Evolutionary conservation across 2,113 vertebrate species (phyloP).

Genomic region (Phycodurus eques): DNA sequence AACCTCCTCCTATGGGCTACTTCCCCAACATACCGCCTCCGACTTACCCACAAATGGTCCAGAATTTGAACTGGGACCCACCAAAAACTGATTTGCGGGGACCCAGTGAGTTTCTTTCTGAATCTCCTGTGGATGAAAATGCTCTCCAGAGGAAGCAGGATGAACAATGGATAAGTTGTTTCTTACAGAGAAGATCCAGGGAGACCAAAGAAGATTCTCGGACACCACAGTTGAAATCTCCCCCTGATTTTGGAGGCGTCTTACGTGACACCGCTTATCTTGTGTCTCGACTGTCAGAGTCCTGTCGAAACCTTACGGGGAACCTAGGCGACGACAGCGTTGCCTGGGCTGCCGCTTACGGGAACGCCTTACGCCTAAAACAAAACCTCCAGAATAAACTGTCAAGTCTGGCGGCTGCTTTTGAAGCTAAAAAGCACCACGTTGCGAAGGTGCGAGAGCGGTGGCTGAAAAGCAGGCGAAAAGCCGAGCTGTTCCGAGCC

Average conservation of each 20-base stretch:
- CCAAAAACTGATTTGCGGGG: neutral
- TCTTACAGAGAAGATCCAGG: neutral
- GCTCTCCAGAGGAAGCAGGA: conserved; percentile 6
- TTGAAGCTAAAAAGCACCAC: neutral
- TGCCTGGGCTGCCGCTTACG: neutral
- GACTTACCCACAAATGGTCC: neutral
- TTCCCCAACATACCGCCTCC: neutral
- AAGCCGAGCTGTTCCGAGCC: neutral
- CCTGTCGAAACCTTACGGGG: neutral
- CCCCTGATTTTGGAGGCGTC: neutral
- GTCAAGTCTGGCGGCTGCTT: neutral
- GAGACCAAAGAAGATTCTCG: neutral
- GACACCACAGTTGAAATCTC: neutral
- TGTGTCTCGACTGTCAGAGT: neutral
- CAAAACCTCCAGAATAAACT: neutral
- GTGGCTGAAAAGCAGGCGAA: neutral
- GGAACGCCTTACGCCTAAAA: neutral
- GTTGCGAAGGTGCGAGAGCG: neutral
- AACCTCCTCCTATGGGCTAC: neutral
- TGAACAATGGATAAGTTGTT: neutral
- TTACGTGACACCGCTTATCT: neutral
- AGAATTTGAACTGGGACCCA: neutral
- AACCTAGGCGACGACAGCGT: neutral
- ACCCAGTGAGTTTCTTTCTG: neutral
- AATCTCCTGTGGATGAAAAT: neutral